Base-by-base conservation (phyloP, 2,888 invertebrate species). In the Drosophila picticornis region DNA sequence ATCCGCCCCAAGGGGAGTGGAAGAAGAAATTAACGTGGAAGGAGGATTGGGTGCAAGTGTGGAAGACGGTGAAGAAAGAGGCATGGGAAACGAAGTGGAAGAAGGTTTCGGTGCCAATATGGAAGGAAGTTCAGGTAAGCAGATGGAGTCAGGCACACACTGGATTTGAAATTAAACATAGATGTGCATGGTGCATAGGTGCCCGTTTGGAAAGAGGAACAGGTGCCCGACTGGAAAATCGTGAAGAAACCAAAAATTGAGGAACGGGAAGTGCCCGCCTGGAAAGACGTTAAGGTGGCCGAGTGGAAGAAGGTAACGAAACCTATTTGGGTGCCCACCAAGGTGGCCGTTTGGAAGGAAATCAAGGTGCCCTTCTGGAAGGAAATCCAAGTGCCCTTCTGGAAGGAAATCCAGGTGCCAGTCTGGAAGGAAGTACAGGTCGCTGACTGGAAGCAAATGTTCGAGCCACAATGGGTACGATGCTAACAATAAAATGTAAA, bases 1-100 rank as follows among this genome's bases (percentile, higher is more conserved):
- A 93, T 89, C 93, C 93, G 38, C 96, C 96, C 72, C 94, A 95
- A 88, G 97, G 97, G 71, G 95, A 95, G 81, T 97, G 96, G 96
- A 96, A 97, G 92, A 97, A 97, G 93, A 97, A 97, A 92, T 94
- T 97, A 53, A 95, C 95, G 34, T 97, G 97, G 97, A 97, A 97
- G 93, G 96, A 96, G 72, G 96, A 97, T 81, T 97, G 96, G 96
- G 91, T 92, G 6, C 92, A 93, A 75, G 91, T 96, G 34, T 96
- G 96, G 96, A 96, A 96, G 92, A 95, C 95, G 0, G 95, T 96
- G 52, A 96, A 96, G 83, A 96, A 97, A 91, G 94, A 93, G 75
- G 93, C 96, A 29, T 96, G 96, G 96, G 96, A 96, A 93, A 95
- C 95, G 0, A 96, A 96, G 91, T 96, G 96, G 96, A 96, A 96